A percentile compares a stretch with the other conserved stretches of the same genome.
phyloP scores from a whole-genome alignment of 2,797 vertebrate species.

The Pseudochaenichthys georgianus region DNA sequence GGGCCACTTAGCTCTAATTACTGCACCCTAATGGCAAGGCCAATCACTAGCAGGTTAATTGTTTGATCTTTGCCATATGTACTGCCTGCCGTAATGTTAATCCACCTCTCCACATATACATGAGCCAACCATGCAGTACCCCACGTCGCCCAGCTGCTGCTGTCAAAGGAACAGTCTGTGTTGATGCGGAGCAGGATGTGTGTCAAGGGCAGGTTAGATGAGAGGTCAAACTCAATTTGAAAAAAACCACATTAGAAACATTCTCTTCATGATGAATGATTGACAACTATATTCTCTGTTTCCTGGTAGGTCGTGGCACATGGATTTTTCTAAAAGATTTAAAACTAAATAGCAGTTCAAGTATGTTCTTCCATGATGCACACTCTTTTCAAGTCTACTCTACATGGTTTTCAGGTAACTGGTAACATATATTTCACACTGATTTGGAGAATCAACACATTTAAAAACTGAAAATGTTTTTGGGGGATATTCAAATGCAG shows the following conservation, averaged over 20 bases:
- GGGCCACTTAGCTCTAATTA: conserved; percentile 83
- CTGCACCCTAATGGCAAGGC: conserved; percentile 76
- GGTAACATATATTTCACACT: neutral
- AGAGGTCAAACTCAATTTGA: conserved; percentile 18
- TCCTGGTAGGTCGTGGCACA: neutral
- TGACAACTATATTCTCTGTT: neutral
- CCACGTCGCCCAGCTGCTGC: conserved; percentile 44
- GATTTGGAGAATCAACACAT: neutral
- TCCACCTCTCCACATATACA: conserved; percentile 60
- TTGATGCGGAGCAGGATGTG: conserved; percentile 22
- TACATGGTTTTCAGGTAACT: neutral
- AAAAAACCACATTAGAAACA: neutral
- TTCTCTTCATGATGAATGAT: neutral
- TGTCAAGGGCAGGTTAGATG: conserved; percentile 64
- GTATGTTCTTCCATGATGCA: neutral
- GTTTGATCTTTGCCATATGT: conserved; percentile 88
- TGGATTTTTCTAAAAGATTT: neutral
- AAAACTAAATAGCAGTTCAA: neutral
- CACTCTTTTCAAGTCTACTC: no score
- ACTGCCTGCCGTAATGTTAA: conserved; percentile 71
- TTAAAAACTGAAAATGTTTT: neutral
- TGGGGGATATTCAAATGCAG: neutral
- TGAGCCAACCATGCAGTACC: conserved; percentile 16
- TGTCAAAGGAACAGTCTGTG: conserved; percentile 38
- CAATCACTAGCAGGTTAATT: conserved; percentile 86